A percentile compares a stretch with the other conserved stretches of the same genome.
Conservation (phyloP, 2,113 vertebrate genomes). For the Carassius gibelio region DNA sequence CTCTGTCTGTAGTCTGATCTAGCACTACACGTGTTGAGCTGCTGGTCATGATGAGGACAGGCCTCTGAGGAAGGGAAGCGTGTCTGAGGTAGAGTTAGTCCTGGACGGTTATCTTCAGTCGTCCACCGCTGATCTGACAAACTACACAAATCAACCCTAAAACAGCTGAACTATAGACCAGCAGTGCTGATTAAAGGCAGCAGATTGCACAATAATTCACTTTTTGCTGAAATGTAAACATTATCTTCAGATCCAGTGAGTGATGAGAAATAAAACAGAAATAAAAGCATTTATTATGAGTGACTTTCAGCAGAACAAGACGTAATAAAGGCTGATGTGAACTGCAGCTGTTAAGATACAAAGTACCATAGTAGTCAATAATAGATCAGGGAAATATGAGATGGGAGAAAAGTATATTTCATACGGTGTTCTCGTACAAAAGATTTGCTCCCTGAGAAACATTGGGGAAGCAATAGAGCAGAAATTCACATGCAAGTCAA, state of each 20-base stretch:
- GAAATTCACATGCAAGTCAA: too few relatives aligned
- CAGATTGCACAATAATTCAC: not conserved
- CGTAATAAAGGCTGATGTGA: not conserved
- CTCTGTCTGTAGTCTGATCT: not conserved
- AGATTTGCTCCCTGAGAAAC: too few relatives aligned
- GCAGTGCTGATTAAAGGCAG: not conserved
- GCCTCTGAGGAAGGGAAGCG: not conserved
- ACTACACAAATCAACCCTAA: not conserved
- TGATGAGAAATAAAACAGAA: not conserved
- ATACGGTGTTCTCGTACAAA: too few relatives aligned
- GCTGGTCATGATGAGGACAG: not conserved
- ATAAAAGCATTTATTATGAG: not conserved
- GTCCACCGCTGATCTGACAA: not conserved
- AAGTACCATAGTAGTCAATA: not conserved
- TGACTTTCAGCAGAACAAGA: not conserved
- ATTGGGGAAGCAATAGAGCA: too few relatives aligned
- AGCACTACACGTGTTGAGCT: not conserved
- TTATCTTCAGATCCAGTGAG: not conserved
- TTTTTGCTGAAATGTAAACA: constrained; percentile 16
- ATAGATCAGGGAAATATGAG: not conserved
- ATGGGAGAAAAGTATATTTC: not conserved
- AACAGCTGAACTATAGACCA: not conserved
- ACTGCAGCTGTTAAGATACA: not conserved
- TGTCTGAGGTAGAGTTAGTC: constrained; percentile 5
- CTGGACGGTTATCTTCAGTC: not conserved